Evolutionary conservation across 2,797 vertebrate genomes (phyloP).

Genomic region (Bufotes viridis): DNA sequence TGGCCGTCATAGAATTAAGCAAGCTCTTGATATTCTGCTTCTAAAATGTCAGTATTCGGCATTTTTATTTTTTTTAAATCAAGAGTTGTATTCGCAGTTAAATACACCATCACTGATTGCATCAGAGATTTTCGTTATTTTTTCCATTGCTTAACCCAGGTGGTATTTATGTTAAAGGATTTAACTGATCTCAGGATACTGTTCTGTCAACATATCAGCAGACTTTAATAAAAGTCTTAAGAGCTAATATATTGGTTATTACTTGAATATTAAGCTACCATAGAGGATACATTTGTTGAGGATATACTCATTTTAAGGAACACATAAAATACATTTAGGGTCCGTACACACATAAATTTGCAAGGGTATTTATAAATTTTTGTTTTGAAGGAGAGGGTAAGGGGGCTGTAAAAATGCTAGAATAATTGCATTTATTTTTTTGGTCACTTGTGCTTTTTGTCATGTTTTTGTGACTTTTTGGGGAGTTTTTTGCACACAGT

Average conservation of each 20-base stretch:
- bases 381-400: no score
- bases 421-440: no score
- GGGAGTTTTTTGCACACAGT: no score
- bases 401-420: no score
- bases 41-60: slow-evolving; percentile 61
- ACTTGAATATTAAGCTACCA: slow-evolving; percentile 46
- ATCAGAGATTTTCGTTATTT: slow-evolving; percentile 54
- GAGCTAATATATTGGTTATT: slow-evolving; percentile 58
- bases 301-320: background rate
- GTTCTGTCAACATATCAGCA: slow-evolving; percentile 52
- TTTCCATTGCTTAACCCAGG: slow-evolving; percentile 58
- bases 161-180: slow-evolving; percentile 56
- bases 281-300: slow-evolving; percentile 38
- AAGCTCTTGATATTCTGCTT: slow-evolving; percentile 55
- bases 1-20: slow-evolving; percentile 53
- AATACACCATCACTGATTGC: slow-evolving; percentile 53
- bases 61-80: slow-evolving; percentile 41
- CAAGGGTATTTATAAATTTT: no score
- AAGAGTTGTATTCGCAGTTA: slow-evolving; percentile 57
- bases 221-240: slow-evolving; percentile 62
- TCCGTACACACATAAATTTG: no score
- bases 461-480: no score
- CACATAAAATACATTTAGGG: no score
- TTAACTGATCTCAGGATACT: slow-evolving; percentile 62
- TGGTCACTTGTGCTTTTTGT: no score